Percentiles rank a stretch among this genome's conserved stretches.
These are phyloP conservation scores for Candidula unifasciata DNA, from an alignment of 2,888 invertebrate genomes.

Conservation along the genomic window DNA sequence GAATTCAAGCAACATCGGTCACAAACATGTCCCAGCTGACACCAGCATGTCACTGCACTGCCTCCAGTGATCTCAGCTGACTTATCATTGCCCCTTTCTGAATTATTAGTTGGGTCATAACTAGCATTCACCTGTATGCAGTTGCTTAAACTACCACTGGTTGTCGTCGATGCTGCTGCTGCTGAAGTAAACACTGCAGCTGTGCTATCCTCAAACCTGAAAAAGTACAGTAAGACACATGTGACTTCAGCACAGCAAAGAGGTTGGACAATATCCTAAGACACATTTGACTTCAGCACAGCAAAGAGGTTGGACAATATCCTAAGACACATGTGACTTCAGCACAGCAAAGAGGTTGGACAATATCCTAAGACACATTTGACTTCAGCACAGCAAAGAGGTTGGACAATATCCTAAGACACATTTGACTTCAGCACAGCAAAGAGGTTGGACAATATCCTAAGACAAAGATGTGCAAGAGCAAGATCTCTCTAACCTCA, in stretches of 20 bases:
- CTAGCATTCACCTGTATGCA: conserved; percentile 63
- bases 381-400: neutral
- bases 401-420: no score
- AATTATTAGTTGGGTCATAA: conserved; percentile 67
- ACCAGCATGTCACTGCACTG: neutral
- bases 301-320: no score
- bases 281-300: neutral
- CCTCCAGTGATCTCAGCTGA: conserved; percentile 73
- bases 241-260: neutral
- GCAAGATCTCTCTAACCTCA: no score
- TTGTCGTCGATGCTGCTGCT: neutral
- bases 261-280: no score
- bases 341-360: neutral
- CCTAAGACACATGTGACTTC: neutral
- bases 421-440: neutral
- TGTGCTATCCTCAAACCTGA: neutral
- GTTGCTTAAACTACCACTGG: conserved; percentile 30
- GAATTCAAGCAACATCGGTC: no score
- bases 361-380: no score
- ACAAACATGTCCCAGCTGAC: neutral
- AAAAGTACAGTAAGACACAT: neutral
- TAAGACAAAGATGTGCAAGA: no score
- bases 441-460: no score
- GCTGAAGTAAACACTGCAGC: neutral
- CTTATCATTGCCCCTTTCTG: conserved; percentile 69